These are phyloP conservation scores for Drosophila anomalata DNA, from an alignment of 2,888 invertebrate genomes.

Conservation along the genomic window DNA sequence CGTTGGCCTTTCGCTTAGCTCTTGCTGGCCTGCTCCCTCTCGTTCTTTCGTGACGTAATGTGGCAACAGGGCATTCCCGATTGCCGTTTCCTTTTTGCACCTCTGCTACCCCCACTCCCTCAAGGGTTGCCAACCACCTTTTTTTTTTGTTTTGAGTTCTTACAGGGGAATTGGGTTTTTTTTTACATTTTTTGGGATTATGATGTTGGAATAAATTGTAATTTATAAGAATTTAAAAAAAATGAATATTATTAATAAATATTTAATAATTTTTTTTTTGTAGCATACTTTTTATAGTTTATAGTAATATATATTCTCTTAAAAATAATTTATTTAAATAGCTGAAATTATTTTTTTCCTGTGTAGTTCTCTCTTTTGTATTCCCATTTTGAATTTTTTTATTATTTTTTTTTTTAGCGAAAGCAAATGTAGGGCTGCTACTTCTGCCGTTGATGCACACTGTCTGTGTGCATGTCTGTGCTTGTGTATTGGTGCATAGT, in stretches of 20 bases:
- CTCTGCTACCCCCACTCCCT: neutral
- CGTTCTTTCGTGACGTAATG: constrained; percentile 61
- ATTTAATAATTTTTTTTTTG: no score
- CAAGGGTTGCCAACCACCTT: neutral
- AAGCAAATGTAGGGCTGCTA: constrained; percentile 58
- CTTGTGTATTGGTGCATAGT: constrained; percentile 49
- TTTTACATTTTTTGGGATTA: neutral
- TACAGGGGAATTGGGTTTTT: neutral
- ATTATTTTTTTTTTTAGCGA: constrained; percentile 21
- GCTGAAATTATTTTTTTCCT: no score
- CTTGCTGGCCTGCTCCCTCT: constrained; percentile 2
- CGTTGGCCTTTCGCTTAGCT: constrained; percentile 66
- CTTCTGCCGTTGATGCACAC: constrained; percentile 33
- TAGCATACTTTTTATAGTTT: no score
- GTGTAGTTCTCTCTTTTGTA: constrained; percentile 10
- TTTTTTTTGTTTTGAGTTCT: neutral
- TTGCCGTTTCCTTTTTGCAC: constrained; percentile 21
- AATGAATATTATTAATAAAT: no score
- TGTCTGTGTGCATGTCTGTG: constrained; percentile 19
- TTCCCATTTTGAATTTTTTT: constrained; percentile 33
- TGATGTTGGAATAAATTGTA: no score
- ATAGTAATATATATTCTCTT: no score
- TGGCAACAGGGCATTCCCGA: constrained; percentile 65
- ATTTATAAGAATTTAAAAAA: no score
- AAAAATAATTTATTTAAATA: no score